phyloP scores from a whole-genome alignment of 2,113 vertebrate genomes.

The Otis tarda region DNA sequence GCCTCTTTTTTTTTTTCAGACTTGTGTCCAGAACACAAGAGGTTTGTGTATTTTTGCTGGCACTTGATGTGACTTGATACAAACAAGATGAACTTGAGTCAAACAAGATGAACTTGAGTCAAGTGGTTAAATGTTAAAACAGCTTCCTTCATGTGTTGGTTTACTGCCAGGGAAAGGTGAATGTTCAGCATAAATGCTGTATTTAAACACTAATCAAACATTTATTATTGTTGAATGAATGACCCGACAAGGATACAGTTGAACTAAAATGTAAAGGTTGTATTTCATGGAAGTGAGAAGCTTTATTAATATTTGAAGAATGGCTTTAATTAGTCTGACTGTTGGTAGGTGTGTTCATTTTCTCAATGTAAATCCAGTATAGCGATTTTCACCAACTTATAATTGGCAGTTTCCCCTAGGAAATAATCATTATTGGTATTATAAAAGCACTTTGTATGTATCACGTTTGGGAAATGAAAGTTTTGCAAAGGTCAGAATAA shows the following conservation, averaged over 20 bases:
- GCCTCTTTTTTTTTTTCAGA: neutral
- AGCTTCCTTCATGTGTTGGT: neutral
- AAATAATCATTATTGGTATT: conserved; percentile 76
- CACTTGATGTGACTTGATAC: neutral
- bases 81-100: neutral
- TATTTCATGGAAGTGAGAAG: neutral
- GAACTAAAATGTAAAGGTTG: neutral
- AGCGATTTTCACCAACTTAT: conserved; percentile 70
- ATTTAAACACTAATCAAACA: conserved; percentile 18
- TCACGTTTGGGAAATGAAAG: conserved; percentile 87
- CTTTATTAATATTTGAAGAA: conserved; percentile 36
- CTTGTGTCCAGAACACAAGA: neutral
- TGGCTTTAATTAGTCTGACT: conserved; percentile 49
- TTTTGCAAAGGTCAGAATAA: conserved; percentile 84
- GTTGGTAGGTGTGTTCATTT: conserved; percentile 54
- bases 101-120: neutral
- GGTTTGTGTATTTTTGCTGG: neutral
- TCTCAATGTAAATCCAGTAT: conserved; percentile 59
- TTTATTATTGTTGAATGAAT: conserved; percentile 16
- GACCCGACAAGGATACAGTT: neutral
- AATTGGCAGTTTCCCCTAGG: conserved; percentile 81
- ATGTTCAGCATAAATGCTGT: neutral
- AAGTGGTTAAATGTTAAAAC: neutral
- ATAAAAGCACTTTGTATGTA: conserved; percentile 75
- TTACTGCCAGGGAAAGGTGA: neutral